These are phyloP conservation scores for Grantiella picta DNA, from an alignment of 2,113 vertebrate genomes.

Conservation along the genomic window DNA sequence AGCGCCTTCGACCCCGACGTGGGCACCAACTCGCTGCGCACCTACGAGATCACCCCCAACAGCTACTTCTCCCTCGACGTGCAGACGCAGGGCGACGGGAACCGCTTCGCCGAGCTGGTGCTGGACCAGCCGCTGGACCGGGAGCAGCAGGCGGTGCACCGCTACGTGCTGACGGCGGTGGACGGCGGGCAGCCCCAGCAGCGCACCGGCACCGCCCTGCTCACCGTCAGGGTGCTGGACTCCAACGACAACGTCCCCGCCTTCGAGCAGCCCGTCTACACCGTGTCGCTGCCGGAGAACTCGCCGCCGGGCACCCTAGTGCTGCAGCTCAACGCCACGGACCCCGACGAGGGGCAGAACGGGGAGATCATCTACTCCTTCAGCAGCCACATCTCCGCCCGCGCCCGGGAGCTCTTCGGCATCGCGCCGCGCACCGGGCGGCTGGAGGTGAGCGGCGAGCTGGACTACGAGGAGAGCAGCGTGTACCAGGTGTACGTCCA, in stretches of 20 bases:
- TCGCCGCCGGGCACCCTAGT: constrained; percentile 89
- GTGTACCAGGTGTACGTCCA: constrained; percentile 94
- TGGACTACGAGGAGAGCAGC: constrained; percentile 93
- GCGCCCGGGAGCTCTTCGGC: constrained; percentile 90
- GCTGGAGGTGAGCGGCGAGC: constrained; percentile 89
- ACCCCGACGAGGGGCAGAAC: constrained; percentile 92
- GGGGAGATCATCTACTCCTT: constrained; percentile 95
- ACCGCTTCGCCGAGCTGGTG: constrained; percentile 94
- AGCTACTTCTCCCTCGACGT: constrained; percentile 94
- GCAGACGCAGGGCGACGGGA: constrained; percentile 93
- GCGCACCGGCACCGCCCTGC: constrained; percentile 91
- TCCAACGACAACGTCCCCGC: constrained; percentile 97
- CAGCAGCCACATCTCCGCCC: constrained; percentile 91
- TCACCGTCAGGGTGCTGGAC: constrained; percentile 92
- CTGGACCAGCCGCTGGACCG: constrained; percentile 92
- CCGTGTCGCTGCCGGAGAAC: constrained; percentile 89
- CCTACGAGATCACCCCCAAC: constrained; percentile 95
- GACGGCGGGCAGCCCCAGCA: constrained; percentile 90
- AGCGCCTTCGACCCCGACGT: constrained; percentile 97
- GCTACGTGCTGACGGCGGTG: constrained; percentile 95
- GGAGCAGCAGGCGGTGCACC: constrained; percentile 93
- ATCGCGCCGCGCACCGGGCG: constrained; percentile 88
- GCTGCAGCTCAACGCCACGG: constrained; percentile 94
- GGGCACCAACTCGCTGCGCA: constrained; percentile 93
- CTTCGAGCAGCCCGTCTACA: constrained; percentile 94